phyloP scores from a whole-genome alignment of 2,888 invertebrate genomes.

The Adelphocoris suturalis region DNA sequence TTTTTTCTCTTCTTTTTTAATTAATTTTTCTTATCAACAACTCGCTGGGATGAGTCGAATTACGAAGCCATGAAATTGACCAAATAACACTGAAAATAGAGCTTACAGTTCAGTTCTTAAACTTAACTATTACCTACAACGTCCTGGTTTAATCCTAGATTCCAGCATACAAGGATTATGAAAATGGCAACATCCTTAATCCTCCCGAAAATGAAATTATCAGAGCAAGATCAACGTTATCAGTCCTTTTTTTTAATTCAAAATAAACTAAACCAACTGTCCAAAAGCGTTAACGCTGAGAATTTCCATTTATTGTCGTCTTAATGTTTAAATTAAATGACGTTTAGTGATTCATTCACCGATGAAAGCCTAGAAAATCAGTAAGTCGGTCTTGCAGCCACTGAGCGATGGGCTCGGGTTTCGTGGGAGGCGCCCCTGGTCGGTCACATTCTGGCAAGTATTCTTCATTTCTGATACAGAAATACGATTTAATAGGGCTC shows the following conservation, averaged over 20 bases:
- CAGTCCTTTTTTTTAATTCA: neutral
- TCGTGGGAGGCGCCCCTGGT: constrained; percentile 78
- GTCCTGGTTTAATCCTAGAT: neutral
- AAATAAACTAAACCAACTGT: neutral
- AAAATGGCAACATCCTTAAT: neutral
- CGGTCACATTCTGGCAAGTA: constrained; percentile 82
- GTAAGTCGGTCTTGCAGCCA: constrained; percentile 84
- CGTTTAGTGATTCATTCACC: constrained; percentile 30
- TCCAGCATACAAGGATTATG: neutral
- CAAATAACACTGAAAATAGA: neutral
- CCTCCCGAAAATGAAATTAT: neutral
- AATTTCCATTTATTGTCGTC: constrained; percentile 26
- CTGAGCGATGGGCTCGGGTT: constrained; percentile 78
- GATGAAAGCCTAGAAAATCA: constrained; percentile 82
- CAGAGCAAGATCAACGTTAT: neutral
- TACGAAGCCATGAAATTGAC: too few relatives aligned
- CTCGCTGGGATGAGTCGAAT: too few relatives aligned
- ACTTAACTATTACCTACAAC: too few relatives aligned
- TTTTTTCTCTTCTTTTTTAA: too few relatives aligned
- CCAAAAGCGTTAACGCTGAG: neutral
- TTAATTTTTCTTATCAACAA: too few relatives aligned
- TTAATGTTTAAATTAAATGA: neutral
- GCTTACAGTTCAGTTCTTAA: neutral
- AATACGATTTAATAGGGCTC: constrained; percentile 89
- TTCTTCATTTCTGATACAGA: constrained; percentile 89